Evolutionary conservation across 1,140 invertebrate genomes (phyloP).

Genomic region (Whitmania pigra): DNA sequence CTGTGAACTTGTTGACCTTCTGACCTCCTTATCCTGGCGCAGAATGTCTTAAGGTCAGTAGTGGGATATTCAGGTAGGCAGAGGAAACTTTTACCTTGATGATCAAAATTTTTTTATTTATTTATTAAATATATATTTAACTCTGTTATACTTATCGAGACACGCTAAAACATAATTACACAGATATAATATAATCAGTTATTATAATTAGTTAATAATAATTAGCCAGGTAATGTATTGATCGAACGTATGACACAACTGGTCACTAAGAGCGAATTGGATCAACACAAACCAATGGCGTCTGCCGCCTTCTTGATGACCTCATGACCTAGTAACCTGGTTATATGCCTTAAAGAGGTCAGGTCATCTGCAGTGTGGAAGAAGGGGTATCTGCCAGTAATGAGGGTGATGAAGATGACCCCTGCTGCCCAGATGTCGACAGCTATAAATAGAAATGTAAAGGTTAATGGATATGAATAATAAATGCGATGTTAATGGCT

Average conservation of each 20-base stretch:
- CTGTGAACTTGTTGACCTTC: not conserved
- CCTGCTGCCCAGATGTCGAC: slow-evolving; percentile 81
- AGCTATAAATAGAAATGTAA: slow-evolving; percentile 48
- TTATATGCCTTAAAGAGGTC: slow-evolving; percentile 67
- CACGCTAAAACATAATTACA: not conserved
- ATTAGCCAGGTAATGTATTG: no score
- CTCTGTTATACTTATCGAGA: no score
- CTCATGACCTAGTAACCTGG: slow-evolving; percentile 61
- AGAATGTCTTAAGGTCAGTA: slow-evolving; percentile 43
- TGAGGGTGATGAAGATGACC: slow-evolving; percentile 65
- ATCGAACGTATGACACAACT: no score
- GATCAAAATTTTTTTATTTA: no score
- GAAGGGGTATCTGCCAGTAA: slow-evolving; percentile 68
- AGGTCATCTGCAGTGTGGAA: slow-evolving; percentile 68
- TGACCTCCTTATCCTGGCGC: slow-evolving; percentile 25
- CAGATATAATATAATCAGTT: no score
- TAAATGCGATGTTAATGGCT: no score
- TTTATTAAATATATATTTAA: no score
- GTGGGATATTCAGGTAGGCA: slow-evolving; percentile 46
- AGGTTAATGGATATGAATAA: no score
- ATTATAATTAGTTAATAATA: no score
- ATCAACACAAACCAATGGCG: slow-evolving; percentile 50
- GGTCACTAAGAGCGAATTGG: no score
- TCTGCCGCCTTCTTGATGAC: slow-evolving; percentile 55
- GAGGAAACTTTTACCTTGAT: slow-evolving; percentile 46